Evolutionary conservation across 2,797 vertebrate genomes (phyloP).

Genomic region (Micrastur ruficollis): DNA sequence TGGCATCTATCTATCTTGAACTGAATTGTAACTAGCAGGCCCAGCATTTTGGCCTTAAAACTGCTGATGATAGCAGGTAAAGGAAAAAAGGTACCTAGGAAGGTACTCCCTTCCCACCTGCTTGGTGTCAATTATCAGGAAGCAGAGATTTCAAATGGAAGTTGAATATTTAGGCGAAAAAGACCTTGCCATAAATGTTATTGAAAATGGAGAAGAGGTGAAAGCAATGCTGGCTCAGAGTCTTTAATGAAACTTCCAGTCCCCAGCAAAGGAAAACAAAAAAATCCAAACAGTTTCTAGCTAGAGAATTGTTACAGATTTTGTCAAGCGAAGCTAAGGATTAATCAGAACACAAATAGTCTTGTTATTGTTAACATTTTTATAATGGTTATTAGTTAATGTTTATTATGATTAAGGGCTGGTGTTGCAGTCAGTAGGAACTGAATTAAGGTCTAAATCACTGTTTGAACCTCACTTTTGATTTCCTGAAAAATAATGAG

Average conservation of each 20-base stretch:
- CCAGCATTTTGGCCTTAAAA: not conserved
- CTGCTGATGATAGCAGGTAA: not conserved
- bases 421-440: constrained; percentile 25
- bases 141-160: not conserved
- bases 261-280: not conserved
- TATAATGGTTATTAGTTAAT: constrained; percentile 51
- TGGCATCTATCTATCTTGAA: not conserved
- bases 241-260: not conserved
- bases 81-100: not conserved
- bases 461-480: constrained; percentile 39
- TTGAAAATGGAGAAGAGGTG: not conserved
- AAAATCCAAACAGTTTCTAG: not conserved
- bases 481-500: constrained; percentile 44
- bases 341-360: constrained; percentile 17
- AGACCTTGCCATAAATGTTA: not conserved
- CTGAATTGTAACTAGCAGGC: not conserved
- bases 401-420: constrained; percentile 12
- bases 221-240: not conserved
- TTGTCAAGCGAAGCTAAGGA: not conserved
- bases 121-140: not conserved
- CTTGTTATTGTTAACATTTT: constrained; percentile 44
- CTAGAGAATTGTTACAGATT: not conserved
- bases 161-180: not conserved
- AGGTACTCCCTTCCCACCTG: not conserved
- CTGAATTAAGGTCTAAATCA: constrained; percentile 33